Conservation (phyloP, 1,140 invertebrate species). For the Acromyrmex heyeri region DNA sequence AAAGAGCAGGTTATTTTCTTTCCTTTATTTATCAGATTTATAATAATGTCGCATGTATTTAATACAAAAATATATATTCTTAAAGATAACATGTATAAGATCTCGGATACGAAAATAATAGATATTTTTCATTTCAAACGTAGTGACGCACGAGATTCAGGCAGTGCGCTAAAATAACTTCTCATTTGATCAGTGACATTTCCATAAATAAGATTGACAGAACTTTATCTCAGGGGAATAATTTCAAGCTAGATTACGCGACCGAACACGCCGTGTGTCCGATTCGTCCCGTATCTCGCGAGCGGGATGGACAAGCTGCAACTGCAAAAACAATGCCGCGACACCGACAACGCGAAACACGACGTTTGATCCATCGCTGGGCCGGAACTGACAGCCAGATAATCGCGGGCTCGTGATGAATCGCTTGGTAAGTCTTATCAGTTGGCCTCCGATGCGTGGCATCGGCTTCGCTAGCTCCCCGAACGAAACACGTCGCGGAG, state of each 20-base stretch:
- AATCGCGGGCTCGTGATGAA: slow-evolving; percentile 74
- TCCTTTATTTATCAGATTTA: background rate
- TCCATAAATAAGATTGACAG: slow-evolving; percentile 37
- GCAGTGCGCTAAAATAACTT: background rate
- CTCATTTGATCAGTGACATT: slow-evolving; percentile 14
- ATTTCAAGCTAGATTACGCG: slow-evolving; percentile 45
- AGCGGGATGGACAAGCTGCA: slow-evolving; percentile 18
- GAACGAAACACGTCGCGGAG: slow-evolving; percentile 59
- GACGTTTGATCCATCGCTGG: slow-evolving; percentile 69
- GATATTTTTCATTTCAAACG: background rate
- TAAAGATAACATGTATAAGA: background rate
- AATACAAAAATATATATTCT: slow-evolving; percentile 7
- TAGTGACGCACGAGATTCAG: background rate
- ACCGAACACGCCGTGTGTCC: background rate
- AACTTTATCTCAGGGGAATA: slow-evolving; percentile 49
- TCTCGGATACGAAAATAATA: background rate
- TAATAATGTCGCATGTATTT: background rate
- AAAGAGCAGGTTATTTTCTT: background rate
- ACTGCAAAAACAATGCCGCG: slow-evolving; percentile 45
- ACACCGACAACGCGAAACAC: slow-evolving; percentile 2
- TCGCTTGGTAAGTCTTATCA: slow-evolving; percentile 66
- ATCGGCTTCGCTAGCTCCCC: slow-evolving; percentile 32
- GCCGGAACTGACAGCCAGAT: slow-evolving; percentile 72
- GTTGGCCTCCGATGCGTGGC: slow-evolving; percentile 23
- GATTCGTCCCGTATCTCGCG: slow-evolving; percentile 20